A percentile compares a stretch with the other conserved stretches of the same genome.
phyloP scores from a whole-genome alignment of 2,797 vertebrate genomes.

The Phyllotis vaccarum region DNA sequence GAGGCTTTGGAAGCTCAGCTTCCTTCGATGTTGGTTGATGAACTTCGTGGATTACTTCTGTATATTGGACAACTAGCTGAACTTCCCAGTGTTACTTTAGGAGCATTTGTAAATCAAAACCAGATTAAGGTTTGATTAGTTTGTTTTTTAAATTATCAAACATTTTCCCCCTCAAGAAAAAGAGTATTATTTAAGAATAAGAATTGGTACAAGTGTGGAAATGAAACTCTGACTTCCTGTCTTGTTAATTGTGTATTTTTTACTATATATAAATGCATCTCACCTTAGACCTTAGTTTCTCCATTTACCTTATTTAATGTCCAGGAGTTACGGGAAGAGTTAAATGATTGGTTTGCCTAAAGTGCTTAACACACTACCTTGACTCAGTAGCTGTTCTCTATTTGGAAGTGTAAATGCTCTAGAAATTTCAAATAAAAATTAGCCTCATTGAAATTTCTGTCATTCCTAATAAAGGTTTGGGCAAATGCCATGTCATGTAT shows the following conservation, averaged over 20 bases:
- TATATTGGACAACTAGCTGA: conserved; percentile 93
- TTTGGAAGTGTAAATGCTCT: conserved; percentile 22
- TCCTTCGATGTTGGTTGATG: conserved; percentile 93
- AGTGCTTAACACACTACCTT: background rate
- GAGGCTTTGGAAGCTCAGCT: conserved; percentile 92
- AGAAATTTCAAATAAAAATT: conserved; percentile 42
- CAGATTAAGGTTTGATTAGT: conserved; percentile 93
- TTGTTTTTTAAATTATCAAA: conserved; percentile 50
- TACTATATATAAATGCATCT: background rate
- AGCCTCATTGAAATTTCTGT: conserved; percentile 36
- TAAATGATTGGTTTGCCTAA: conserved; percentile 14
- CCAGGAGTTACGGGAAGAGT: background rate
- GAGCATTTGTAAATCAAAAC: conserved; percentile 92
- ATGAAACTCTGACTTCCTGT: conserved; percentile 31
- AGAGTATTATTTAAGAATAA: conserved; percentile 3
- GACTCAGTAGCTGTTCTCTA: background rate
- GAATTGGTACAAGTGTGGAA: conserved; percentile 24
- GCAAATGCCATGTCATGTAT: background rate
- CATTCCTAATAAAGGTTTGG: conserved; percentile 24
- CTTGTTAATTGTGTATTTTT: conserved; percentile 42
- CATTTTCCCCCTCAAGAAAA: background rate
- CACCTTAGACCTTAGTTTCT: background rate
- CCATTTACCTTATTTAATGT: background rate
- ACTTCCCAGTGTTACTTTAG: conserved; percentile 90
- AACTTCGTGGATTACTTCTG: conserved; percentile 93